Conservation (phyloP, 2,888 invertebrate genomes). For the Cloeon dipterum region DNA sequence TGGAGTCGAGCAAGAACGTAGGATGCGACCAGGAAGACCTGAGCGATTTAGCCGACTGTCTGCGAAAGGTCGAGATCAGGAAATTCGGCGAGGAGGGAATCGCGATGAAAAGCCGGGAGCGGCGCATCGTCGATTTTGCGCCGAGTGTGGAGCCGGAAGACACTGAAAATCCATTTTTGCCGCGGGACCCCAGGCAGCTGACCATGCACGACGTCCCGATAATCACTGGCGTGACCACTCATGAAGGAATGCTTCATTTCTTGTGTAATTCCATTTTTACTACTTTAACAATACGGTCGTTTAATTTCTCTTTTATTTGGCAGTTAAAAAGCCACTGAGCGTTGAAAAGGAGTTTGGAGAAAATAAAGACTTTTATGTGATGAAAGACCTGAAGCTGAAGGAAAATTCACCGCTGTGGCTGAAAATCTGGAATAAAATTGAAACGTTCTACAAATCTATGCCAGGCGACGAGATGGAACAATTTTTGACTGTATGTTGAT, state of each 20-base stretch:
- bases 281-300: too few species aligned
- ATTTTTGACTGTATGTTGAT: background rate
- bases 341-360: background rate
- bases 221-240: slow-evolving; percentile 7
- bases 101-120: too few species aligned
- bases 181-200: too few species aligned
- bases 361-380: background rate
- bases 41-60: background rate
- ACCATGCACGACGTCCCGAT: slow-evolving; percentile 10
- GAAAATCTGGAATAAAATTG: background rate
- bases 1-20: background rate
- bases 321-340: background rate
- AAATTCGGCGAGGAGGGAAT: background rate
- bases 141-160: background rate
- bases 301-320: background rate
- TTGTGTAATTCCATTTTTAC: slow-evolving; percentile 7
- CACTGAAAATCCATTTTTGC: slow-evolving; percentile 6
- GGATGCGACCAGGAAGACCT: background rate
- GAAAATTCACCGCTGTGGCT: background rate
- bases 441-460: background rate
- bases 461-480: background rate
- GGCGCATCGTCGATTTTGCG: background rate
- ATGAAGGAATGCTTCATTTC: slow-evolving; percentile 10
- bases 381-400: background rate
- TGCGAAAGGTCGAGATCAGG: background rate